These are phyloP conservation scores for Chrysotoxum bicinctum DNA, from an alignment of 2,888 invertebrate species.

Conservation along the genomic window DNA sequence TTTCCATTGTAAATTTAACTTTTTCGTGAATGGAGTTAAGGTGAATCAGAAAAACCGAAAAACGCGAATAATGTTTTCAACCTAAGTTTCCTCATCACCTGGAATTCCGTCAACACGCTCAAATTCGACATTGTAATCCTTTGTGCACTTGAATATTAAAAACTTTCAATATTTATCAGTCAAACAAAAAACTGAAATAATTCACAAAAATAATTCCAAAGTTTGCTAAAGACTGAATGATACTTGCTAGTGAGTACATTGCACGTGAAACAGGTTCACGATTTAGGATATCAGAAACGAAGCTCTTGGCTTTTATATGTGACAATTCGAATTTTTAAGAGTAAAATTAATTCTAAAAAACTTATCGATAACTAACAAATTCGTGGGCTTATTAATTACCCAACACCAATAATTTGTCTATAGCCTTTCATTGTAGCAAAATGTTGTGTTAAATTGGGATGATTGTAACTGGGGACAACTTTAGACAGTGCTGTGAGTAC, in stretches of 20 bases:
- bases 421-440: background rate
- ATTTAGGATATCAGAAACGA: background rate
- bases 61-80: background rate
- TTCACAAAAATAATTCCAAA: background rate
- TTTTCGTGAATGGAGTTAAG: no score
- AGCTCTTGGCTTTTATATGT: background rate
- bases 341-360: background rate
- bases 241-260: background rate
- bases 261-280: no score
- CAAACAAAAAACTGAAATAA: background rate
- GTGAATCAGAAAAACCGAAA: no score
- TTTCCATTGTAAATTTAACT: no score
- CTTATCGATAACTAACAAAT: background rate
- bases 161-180: background rate
- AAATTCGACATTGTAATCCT: background rate
- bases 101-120: background rate
- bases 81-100: conserved; percentile 2
- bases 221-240: background rate
- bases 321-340: background rate
- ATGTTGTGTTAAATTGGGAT: no score
- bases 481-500: background rate
- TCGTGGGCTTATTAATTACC: background rate
- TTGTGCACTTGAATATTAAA: background rate
- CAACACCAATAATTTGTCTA: background rate
- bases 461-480: background rate